Evolutionary conservation across 2,888 invertebrate genomes (phyloP), one percentile per base, ranked within the genome.

Genomic region (Cancer borealis): DNA sequence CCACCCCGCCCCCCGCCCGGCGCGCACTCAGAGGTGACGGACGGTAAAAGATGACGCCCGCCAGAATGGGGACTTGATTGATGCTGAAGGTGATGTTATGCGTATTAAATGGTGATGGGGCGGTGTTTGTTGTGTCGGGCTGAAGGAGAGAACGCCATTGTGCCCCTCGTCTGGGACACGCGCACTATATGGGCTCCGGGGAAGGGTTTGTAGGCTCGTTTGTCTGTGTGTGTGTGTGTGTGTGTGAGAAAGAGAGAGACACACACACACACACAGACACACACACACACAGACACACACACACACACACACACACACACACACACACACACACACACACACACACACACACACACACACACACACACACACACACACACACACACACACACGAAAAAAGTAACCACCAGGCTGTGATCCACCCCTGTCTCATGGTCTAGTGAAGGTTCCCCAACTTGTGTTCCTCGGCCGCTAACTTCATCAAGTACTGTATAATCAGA

Each of bases 101-200:
- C 92, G 79, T 84, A 92, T 92, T 84, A 92, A 92, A 92, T 84
- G 84, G 66, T 92, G 92, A 92, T 92, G 84, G 84, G 47, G n/a
- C 39, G 84, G 30, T 26, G 79, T 92, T 79, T 92, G 92, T 92
- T 84, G 54, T 92, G 92, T 92, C 92, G n/a, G 92, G 45, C 45
- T 46, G 92, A 39, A 46, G 92, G 60, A 90, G 90, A 49, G 12
- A 26, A 49, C 90, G 26, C 54, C 60, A 90, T 49, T 54, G 49
- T 90, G 90, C 90, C n/a, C 26, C 49, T 54, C 47, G 54, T n/a
- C 39, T 26, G 49, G 49, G 54, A 90, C 60, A 54, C 90, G 39
- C 49, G n/a, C 88, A 49, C 88, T 88, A n/a, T 46, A 88, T 88
- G 88, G 88, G 88, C 88, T 88, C 49, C 88, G 8, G 88, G 88